A percentile compares a stretch with the other conserved stretches of the same genome.
Conservation (phyloP, 2,113 vertebrate genomes). For the Apus apus region DNA sequence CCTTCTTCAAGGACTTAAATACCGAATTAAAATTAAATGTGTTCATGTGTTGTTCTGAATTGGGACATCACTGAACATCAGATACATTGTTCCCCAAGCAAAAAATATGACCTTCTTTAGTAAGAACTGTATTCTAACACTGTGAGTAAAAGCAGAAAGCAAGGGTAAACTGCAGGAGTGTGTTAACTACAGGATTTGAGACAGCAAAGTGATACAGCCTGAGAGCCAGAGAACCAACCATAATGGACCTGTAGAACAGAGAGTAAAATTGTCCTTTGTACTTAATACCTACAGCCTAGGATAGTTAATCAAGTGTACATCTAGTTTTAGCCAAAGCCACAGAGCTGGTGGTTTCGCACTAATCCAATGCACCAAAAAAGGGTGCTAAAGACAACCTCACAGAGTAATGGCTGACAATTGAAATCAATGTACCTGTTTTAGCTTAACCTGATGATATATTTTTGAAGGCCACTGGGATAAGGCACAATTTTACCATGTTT, state of each 20-base stretch:
- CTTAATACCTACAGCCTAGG: background rate
- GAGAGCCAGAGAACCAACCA: background rate
- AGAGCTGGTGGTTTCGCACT: background rate
- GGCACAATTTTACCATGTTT: background rate
- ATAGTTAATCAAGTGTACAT: background rate
- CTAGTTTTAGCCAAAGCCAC: background rate
- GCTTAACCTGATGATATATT: background rate
- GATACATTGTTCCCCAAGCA: background rate
- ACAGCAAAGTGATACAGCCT: background rate
- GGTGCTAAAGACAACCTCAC: background rate
- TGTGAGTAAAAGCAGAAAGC: background rate
- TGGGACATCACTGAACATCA: background rate
- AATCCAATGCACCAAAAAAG: background rate
- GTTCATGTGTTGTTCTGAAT: background rate
- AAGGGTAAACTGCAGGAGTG: background rate
- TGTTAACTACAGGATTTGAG: background rate
- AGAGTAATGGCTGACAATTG: background rate
- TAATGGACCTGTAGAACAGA: background rate
- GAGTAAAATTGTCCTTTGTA: background rate
- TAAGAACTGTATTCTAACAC: background rate
- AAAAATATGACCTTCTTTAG: background rate
- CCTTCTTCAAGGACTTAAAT: background rate
- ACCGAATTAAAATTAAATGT: background rate
- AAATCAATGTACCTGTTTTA: background rate
- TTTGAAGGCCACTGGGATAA: background rate